These are phyloP conservation scores for Drosophila conformis DNA, from an alignment of 2,888 invertebrate species.

Conservation along the genomic window DNA sequence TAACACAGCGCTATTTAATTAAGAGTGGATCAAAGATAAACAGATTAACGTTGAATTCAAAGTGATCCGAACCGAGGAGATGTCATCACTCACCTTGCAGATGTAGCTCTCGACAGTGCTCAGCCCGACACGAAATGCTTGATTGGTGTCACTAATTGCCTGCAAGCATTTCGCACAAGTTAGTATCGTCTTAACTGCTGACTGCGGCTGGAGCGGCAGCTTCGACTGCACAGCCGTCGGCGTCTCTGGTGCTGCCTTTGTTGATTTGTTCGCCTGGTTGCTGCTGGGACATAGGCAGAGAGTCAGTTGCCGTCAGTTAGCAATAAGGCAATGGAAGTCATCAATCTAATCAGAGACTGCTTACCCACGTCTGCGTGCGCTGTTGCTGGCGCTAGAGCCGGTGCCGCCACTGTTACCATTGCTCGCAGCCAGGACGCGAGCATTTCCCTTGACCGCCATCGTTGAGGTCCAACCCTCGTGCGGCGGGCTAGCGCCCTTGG, in stretches of 20 bases:
- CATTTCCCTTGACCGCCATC: constrained; percentile 82
- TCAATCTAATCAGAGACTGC: background rate
- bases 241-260: constrained; percentile 3
- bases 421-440: constrained; percentile 66
- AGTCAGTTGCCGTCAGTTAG: background rate
- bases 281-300: background rate
- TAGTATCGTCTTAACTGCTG: constrained; percentile 6
- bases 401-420: constrained; percentile 40
- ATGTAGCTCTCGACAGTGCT: background rate
- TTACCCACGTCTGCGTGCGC: constrained; percentile 51
- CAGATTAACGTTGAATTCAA: background rate
- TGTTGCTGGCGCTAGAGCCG: constrained; percentile 18
- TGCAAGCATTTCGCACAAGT: constrained; percentile 31
- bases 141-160: constrained; percentile 7
- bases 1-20: background rate
- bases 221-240: background rate
- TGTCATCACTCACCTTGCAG: background rate
- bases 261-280: constrained; percentile 11
- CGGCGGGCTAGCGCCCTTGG: constrained; percentile 87
- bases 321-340: background rate
- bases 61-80: background rate
- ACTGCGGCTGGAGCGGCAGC: background rate
- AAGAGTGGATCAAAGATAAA: background rate
- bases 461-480: constrained; percentile 84
- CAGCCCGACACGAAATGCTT: background rate